A percentile compares a stretch with the other conserved stretches of the same genome.
Conservation (phyloP, 2,797 vertebrate species). For the Pantherophis alleghaniensis region DNA sequence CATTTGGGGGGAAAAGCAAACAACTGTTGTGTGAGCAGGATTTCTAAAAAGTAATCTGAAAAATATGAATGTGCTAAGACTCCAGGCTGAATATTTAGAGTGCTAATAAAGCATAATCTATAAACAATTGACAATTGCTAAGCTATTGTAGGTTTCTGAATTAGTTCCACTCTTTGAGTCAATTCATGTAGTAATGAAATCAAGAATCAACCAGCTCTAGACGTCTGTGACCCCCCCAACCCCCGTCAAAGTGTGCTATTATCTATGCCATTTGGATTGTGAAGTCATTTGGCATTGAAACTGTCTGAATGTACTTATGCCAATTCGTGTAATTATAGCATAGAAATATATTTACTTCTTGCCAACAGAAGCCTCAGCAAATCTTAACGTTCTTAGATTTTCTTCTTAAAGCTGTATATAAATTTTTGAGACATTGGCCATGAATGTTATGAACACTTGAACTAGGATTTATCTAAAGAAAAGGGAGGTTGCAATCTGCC, state of each 20-base stretch:
- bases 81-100: slow-evolving; percentile 12
- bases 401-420: slow-evolving; percentile 3
- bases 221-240: not conserved
- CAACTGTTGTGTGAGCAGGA: not conserved
- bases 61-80: not conserved
- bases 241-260: not conserved
- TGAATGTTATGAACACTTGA: not conserved
- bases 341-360: slow-evolving; percentile 12
- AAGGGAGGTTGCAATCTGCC: not conserved
- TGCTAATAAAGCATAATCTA: slow-evolving; percentile 22
- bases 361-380: slow-evolving; percentile 15
- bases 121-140: not conserved
- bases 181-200: not conserved
- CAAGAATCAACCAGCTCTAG: not conserved
- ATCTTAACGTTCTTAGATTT: not conserved
- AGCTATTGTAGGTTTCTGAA: slow-evolving; percentile 16
- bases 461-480: not conserved
- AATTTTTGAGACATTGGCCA: not conserved
- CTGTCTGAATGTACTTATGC: slow-evolving; percentile 10
- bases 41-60: not conserved
- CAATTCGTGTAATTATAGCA: not conserved
- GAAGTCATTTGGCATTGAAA: slow-evolving; percentile 16
- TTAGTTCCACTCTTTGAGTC: slow-evolving; percentile 21
- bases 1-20: not conserved
- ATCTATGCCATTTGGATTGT: slow-evolving; percentile 5